Evolutionary conservation across 2,888 invertebrate genomes (phyloP), one percentile per base, ranked within the genome.

Genomic region (Crocallis elinguaria): DNA sequence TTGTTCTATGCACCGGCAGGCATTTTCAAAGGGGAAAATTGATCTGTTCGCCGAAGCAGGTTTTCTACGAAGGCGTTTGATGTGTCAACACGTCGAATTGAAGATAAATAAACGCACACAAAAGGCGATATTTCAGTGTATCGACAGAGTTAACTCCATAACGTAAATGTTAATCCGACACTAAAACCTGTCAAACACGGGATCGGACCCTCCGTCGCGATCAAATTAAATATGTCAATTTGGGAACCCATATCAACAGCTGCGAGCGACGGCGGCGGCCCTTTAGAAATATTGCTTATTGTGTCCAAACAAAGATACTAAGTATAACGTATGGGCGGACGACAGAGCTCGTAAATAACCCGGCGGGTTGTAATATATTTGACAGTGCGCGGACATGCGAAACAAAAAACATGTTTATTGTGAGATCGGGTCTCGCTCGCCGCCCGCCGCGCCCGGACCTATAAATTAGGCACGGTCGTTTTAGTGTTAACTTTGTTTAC

Each of bases 171-270:
- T 88, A 86, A 88, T 90, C 89, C 75, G 89, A 90, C 89, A 87
- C 86, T 88, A 89, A 90, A 84, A 86, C 88, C 90, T 90, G 90
- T 89, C 90, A 88, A 85, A 86, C 88, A 83, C 74, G 84, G 75
- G 75, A 79, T 78, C 76, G 79, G 85, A 82, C 86, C 88, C 88
- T 85, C 86, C 83, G 86, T 86, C 73, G 88, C 83, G 88, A 90
- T 90, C 89, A 88, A 91, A 91, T 91, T 91, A 91, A 91, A 91
- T 90, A 90, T 90, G 91, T 91, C 91, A 91, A 91, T 91, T 91
- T 85, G 85, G 86, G 85, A 82, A 91, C 91, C 90, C 90, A 88
- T 90, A 91, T 91, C 91, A 91, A 88, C 89, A 89, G 91, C 90
- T 90, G 91, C 88, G 83, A 82, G 82, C 84, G 89, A 86, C 88